phyloP scores from a whole-genome alignment of 2,797 vertebrate genomes.

The Pogonophryne albipinna region DNA sequence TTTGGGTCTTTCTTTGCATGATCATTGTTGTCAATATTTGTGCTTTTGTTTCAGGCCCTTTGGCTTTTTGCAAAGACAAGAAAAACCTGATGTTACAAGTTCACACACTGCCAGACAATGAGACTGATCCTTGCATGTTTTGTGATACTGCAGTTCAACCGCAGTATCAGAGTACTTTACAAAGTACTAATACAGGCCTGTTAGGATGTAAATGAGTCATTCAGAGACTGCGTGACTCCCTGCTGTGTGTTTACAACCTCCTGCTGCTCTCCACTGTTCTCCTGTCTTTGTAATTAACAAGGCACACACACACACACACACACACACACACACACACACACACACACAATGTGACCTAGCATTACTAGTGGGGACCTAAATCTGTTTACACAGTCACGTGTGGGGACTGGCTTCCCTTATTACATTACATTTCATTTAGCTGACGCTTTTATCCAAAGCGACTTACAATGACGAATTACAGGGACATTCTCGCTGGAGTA shows the following conservation, averaged over 20 bases:
- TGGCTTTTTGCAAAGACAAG: background rate
- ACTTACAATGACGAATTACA: too few species aligned
- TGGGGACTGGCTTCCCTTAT: too few species aligned
- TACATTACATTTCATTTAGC: too few species aligned
- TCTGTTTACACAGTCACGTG: too few species aligned
- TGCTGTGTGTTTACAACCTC: slow-evolving; percentile 54
- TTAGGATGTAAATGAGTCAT: slow-evolving; percentile 31
- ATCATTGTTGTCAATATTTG: background rate
- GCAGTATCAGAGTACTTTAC: background rate
- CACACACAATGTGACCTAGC: too few species aligned
- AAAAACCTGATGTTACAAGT: too few species aligned
- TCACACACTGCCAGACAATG: too few species aligned
- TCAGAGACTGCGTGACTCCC: slow-evolving; percentile 16
- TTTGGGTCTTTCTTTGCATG: background rate
- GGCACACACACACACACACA: background rate
- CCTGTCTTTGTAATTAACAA: slow-evolving; percentile 48
- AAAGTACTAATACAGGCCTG: slow-evolving; percentile 1
- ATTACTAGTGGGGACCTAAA: too few species aligned
- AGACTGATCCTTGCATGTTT: background rate
- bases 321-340: slow-evolving; percentile 4
- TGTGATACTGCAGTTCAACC: background rate
- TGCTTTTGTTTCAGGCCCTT: background rate
- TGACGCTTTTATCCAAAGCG: too few species aligned
- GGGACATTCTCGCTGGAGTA: too few species aligned
- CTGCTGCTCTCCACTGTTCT: slow-evolving; percentile 39